Percentiles rank a stretch among this genome's conserved stretches.
Evolutionary conservation across 1,140 invertebrate species (phyloP).

Genomic region (Spodoptera litura): DNA sequence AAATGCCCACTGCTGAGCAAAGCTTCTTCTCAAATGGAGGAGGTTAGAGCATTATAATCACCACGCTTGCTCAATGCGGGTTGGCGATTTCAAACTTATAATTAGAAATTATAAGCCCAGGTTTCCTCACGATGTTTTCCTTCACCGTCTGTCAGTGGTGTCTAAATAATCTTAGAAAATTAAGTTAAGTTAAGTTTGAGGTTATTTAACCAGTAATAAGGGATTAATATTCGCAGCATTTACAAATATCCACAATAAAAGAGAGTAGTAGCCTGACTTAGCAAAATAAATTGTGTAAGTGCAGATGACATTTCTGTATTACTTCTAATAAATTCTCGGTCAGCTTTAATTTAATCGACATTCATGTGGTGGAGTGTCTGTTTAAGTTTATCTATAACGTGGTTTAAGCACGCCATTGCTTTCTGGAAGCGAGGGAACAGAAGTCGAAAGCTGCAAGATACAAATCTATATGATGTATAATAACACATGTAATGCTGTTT

Average conservation of each 20-base stretch:
- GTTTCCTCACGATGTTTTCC: too few species aligned
- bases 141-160: too few species aligned
- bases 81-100: too few species aligned
- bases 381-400: constrained; percentile 7
- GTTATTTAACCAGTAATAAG: not conserved
- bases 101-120: too few species aligned
- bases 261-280: constrained; percentile 4
- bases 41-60: too few species aligned
- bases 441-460: not conserved
- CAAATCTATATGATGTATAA: not conserved
- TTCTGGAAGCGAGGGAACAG: not conserved
- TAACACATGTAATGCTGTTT: too few species aligned
- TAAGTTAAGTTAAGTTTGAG: too few species aligned
- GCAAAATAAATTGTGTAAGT: not conserved
- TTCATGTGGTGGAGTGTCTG: not conserved
- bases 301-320: not conserved
- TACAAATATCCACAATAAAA: not conserved
- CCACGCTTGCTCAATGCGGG: too few species aligned
- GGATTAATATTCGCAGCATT: not conserved
- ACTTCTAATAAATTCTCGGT: not conserved
- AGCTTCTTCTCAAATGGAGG: too few species aligned
- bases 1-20: too few species aligned
- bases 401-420: not conserved
- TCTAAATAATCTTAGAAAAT: too few species aligned
- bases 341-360: constrained; percentile 5